These are phyloP conservation scores for Palloptera scutellata DNA, from an alignment of 2,888 invertebrate genomes.

Conservation along the genomic window DNA sequence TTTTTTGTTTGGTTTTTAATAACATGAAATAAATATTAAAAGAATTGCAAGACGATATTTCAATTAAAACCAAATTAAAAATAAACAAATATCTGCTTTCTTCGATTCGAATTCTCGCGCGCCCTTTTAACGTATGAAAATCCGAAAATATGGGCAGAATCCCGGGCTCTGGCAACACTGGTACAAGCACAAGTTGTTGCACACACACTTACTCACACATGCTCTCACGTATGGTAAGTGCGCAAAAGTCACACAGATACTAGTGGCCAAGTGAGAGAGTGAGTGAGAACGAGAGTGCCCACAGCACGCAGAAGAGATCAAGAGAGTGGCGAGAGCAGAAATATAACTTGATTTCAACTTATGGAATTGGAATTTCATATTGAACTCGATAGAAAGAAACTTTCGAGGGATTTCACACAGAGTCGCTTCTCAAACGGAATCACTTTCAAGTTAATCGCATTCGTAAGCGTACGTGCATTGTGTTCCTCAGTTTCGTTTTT, in stretches of 20 bases:
- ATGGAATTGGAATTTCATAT: constrained; percentile 8
- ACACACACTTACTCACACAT: neutral
- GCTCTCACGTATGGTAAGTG: neutral
- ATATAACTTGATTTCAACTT: constrained; percentile 9
- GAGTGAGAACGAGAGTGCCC: neutral
- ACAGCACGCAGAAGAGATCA: neutral
- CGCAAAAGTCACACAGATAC: neutral
- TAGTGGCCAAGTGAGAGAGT: neutral
- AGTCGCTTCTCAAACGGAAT: constrained; percentile 17
- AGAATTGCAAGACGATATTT: no score
- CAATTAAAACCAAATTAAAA: no score
- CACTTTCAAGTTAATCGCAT: constrained; percentile 30
- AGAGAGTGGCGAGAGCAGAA: neutral
- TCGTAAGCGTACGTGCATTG: constrained; percentile 27
- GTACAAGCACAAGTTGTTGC: neutral
- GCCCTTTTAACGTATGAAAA: no score
- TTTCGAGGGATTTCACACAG: neutral
- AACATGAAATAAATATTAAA: no score
- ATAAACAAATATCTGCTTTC: no score
- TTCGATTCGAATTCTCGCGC: no score
- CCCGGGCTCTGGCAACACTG: neutral
- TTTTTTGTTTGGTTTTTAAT: no score
- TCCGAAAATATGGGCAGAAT: neutral
- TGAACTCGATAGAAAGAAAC: neutral
- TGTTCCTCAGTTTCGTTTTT: constrained; percentile 7